Base-by-base conservation (phyloP, 2,113 vertebrate genomes). In the Alectura lathami region DNA sequence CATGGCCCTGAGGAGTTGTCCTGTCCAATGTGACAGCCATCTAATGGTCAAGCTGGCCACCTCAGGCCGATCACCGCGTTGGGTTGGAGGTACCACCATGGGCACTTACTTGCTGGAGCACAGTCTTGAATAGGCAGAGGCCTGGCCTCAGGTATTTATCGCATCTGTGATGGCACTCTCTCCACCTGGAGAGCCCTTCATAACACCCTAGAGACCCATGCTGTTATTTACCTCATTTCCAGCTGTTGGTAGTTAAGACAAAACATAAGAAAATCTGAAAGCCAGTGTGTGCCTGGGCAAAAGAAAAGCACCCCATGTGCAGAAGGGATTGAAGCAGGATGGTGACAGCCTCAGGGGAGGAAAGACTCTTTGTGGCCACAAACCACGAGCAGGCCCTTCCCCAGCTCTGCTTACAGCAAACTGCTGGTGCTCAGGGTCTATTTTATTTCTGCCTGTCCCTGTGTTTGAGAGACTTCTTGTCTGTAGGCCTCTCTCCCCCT, bases 401-500 rank as follows among this genome's bases (percentile, higher is more conserved):
- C 30, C 29, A 13, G 29, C 63, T 67, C 56, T 62, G 67, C 36
- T 83, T 3, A 0, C 20, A 79, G 38, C 48, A 26, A 75, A 57
- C 48, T 84, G 73, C 64, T 77, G 54, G 36, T 57, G 73, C 57
- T 68, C 9, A 0, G 69, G 64, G 26, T 47, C 80, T 86, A 84
- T 77, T 96, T 95, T 95, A 40, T 47, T 91, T 94, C 84, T 93
- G 83, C 32, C 17, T 84, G 83, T 92, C 4, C 0, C 83, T 20
- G 74, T 80, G 66, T 80, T 93, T 36, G 6, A 2, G 74, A 95
- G 86, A 83, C 83, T 86, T 90, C 83, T 81, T 75, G 78, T 94
- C 94, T 93, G 83, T 86, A 86, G 86, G 68, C 60, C 88, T 93
- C 93, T 92, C 86, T 94, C 96, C 92, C 94, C 84, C 63, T 85